phyloP scores from a whole-genome alignment of 2,797 vertebrate species.

The Jordanella pulchra region DNA sequence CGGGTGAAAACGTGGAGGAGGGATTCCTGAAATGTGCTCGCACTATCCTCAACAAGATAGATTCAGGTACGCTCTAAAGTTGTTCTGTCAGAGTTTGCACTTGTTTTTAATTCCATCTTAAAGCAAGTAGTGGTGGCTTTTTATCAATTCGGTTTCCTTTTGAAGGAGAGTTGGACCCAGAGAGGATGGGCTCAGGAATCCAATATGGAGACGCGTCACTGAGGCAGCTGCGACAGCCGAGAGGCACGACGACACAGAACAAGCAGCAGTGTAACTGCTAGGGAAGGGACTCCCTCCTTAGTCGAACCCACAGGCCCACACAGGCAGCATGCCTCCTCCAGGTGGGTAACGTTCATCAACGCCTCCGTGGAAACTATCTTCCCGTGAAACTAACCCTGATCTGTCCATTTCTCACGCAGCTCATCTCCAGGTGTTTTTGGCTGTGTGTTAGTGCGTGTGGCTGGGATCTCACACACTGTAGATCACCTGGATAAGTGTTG shows the following conservation, averaged over 20 bases:
- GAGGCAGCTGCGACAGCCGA: constrained; percentile 87
- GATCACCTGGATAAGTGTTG: constrained; percentile 69
- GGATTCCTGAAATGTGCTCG: constrained; percentile 93
- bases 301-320: constrained; percentile 40
- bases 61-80: constrained; percentile 82
- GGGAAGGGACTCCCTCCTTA: constrained; percentile 48
- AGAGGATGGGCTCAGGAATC: constrained; percentile 95
- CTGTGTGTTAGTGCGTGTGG: constrained; percentile 64
- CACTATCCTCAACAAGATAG: constrained; percentile 93
- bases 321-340: constrained; percentile 64
- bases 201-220: constrained; percentile 91
- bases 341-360: constrained; percentile 56
- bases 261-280: constrained; percentile 92
- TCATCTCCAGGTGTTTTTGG: constrained; percentile 74
- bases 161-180: constrained; percentile 90
- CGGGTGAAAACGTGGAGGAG: constrained; percentile 93
- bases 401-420: constrained; percentile 11
- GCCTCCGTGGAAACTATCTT: not conserved
- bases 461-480: constrained; percentile 62
- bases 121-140: not conserved
- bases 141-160: not conserved
- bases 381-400: not conserved
- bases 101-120: not conserved
- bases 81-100: not conserved
- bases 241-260: constrained; percentile 82